These are phyloP conservation scores for Paramuricea clavata DNA, from an alignment of 92 coral and sea anemone genomes.

Conservation along the genomic window DNA sequence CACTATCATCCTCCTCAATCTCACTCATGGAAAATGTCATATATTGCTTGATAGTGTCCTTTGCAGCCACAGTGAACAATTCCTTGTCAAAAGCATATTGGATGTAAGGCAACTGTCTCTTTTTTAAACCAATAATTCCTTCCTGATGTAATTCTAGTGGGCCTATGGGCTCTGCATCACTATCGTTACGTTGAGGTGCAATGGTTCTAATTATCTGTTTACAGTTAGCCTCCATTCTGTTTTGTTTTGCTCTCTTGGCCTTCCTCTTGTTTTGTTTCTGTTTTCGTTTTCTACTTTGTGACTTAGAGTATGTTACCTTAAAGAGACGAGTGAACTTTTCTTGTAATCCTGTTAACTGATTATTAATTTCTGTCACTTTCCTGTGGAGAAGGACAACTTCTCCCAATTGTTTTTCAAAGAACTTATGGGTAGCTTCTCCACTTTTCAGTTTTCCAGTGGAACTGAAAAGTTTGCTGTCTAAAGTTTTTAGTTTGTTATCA, in stretches of 20 bases:
- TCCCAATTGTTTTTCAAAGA: constrained; percentile 46
- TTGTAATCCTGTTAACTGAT: constrained; percentile 37
- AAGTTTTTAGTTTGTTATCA: constrained; percentile 20
- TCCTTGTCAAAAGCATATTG: constrained; percentile 64
- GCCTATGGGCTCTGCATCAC: constrained; percentile 41
- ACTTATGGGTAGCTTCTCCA: constrained; percentile 53
- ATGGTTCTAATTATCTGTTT: constrained; percentile 36
- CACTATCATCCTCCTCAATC: constrained; percentile 41
- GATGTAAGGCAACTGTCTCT: constrained; percentile 57
- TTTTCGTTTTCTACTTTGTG: constrained; percentile 56
- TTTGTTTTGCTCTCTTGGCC: constrained; percentile 49
- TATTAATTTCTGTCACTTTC: constrained; percentile 26
- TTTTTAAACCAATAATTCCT: constrained; percentile 49
- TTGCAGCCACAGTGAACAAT: constrained; percentile 36
- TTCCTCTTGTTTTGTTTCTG: constrained; percentile 61
- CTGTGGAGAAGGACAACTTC: constrained; percentile 27
- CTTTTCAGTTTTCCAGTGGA: constrained; percentile 37
- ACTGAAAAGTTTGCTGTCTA: constrained; percentile 47
- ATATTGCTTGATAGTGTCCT: constrained; percentile 47
- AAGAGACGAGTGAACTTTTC: constrained; percentile 64
- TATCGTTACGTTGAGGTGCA: constrained; percentile 29
- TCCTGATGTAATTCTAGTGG: constrained; percentile 49
- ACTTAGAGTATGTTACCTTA: constrained; percentile 51
- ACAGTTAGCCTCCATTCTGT: constrained; percentile 56
- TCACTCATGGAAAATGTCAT: constrained; percentile 33